phyloP scores from a whole-genome alignment of 2,113 vertebrate species.

The Pampusana beccarii region DNA sequence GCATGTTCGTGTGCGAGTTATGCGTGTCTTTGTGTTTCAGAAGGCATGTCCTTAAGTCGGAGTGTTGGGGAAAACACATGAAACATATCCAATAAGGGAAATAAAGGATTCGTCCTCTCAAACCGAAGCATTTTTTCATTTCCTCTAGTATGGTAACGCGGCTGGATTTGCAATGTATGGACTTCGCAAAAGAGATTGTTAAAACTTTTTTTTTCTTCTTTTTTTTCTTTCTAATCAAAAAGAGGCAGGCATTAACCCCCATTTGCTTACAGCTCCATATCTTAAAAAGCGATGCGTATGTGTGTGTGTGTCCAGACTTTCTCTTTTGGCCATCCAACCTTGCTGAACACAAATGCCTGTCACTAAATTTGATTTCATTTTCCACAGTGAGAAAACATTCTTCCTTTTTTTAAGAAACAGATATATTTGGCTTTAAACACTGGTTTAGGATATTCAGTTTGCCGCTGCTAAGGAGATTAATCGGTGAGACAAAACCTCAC shows the following conservation, averaged over 20 bases:
- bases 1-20: not conserved
- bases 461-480: not conserved
- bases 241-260: not conserved
- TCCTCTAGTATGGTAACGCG: not conserved
- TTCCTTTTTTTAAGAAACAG: not conserved
- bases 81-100: slow-evolving; percentile 27
- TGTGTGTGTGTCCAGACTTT: not conserved
- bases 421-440: not conserved
- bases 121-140: slow-evolving; percentile 52
- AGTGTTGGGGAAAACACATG: not conserved
- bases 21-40: slow-evolving; percentile 32
- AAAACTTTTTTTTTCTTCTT: too few relatives aligned
- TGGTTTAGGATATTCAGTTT: not conserved
- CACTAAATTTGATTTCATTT: not conserved
- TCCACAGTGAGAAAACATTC: not conserved
- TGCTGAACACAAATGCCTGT: not conserved
- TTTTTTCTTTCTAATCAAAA: not conserved
- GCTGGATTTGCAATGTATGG: not conserved
- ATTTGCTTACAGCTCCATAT: not conserved
- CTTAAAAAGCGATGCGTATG: not conserved
- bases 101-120: slow-evolving; percentile 34
- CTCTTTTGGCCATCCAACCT: not conserved
- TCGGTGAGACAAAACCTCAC: not conserved
- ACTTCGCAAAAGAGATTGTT: not conserved
- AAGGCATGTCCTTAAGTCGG: slow-evolving; percentile 33